These are phyloP conservation scores for Mola mola DNA, from an alignment of 2,113 vertebrate genomes.

Conservation along the genomic window DNA sequence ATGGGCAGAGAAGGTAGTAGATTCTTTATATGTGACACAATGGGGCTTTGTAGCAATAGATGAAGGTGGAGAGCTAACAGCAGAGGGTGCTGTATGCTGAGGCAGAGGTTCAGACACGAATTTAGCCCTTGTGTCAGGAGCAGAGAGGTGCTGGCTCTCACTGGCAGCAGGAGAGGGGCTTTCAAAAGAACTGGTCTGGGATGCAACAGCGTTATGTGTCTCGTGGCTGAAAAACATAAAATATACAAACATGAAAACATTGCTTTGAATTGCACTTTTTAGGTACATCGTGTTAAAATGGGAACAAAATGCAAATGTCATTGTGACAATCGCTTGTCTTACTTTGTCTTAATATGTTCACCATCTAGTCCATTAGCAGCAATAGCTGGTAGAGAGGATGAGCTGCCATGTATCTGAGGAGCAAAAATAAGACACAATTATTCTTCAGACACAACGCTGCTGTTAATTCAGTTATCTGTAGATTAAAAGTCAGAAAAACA, in stretches of 20 bases:
- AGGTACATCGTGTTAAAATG: background rate
- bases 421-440: conserved; percentile 3
- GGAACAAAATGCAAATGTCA: background rate
- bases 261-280: background rate
- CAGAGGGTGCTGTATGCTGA: conserved; percentile 22
- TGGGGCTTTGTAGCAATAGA: conserved; percentile 24
- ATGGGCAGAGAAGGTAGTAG: conserved; percentile 28
- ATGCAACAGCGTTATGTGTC: conserved; percentile 8
- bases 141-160: conserved; percentile 38
- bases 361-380: conserved; percentile 49
- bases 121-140: conserved; percentile 55
- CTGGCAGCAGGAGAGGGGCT: conserved; percentile 36
- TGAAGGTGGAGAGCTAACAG: conserved; percentile 41
- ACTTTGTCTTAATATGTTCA: conserved; percentile 59
- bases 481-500: background rate
- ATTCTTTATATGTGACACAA: conserved; percentile 26
- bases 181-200: conserved; percentile 45
- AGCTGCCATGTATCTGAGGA: conserved; percentile 52
- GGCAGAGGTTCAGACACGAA: conserved; percentile 39
- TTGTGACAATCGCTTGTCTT: too few species aligned
- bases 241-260: background rate
- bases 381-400: conserved; percentile 23
- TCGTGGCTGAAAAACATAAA: conserved; percentile 44
- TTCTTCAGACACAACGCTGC: background rate
- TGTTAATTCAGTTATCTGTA: background rate